Conservation (phyloP, 2,113 vertebrate species). For the Cinclus mexicanus region DNA sequence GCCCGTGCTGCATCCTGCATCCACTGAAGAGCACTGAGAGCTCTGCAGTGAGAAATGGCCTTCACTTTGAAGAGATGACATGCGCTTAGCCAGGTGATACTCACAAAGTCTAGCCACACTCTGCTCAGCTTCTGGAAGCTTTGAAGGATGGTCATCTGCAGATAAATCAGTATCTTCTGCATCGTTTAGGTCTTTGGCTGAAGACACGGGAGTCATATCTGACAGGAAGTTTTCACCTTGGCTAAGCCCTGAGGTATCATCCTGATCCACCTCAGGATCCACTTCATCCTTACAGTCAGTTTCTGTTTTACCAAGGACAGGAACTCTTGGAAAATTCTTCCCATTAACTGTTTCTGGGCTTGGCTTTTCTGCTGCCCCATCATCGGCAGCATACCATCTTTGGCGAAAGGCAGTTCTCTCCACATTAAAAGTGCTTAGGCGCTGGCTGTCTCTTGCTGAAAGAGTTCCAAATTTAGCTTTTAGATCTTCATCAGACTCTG, state of each 20-base stretch:
- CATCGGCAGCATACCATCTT: slow-evolving; percentile 83
- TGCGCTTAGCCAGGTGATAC: slow-evolving; percentile 91
- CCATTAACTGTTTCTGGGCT: slow-evolving; percentile 76
- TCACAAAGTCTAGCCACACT: slow-evolving; percentile 83
- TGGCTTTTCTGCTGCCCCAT: slow-evolving; percentile 81
- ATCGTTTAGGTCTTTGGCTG: slow-evolving; percentile 80
- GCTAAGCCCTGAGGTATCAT: slow-evolving; percentile 67
- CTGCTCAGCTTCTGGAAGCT: slow-evolving; percentile 81
- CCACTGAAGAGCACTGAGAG: slow-evolving; percentile 95
- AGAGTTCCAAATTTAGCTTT: slow-evolving; percentile 86
- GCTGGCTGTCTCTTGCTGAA: slow-evolving; percentile 86
- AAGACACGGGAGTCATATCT: slow-evolving; percentile 76
- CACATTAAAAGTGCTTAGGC: slow-evolving; percentile 87
- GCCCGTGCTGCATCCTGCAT: slow-evolving; percentile 92
- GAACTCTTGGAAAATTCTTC: slow-evolving; percentile 76
- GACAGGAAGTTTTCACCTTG: slow-evolving; percentile 82
- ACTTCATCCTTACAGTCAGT: slow-evolving; percentile 78
- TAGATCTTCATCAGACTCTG: slow-evolving; percentile 79
- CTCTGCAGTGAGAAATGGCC: slow-evolving; percentile 92
- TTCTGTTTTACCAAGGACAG: slow-evolving; percentile 78
- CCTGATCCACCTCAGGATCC: slow-evolving; percentile 73
- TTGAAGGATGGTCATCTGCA: slow-evolving; percentile 80
- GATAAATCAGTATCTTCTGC: slow-evolving; percentile 72
- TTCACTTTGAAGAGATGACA: slow-evolving; percentile 94
- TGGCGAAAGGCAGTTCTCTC: slow-evolving; percentile 91